Base-by-base conservation (phyloP, 1,140 invertebrate species). In the Melipona quadrifasciata region DNA sequence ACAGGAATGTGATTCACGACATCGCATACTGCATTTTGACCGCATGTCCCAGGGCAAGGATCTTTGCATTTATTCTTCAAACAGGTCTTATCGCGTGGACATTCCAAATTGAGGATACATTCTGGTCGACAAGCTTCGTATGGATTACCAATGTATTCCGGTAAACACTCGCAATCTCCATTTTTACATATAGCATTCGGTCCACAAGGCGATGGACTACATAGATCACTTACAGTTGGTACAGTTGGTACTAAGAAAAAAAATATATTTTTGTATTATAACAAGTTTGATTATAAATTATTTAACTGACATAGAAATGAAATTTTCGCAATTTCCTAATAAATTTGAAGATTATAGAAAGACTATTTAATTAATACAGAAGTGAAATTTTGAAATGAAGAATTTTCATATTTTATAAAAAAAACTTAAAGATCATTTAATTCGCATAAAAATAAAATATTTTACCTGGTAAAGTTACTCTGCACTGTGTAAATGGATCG, bases 1-100 rank as follows among this genome's bases (percentile, higher is more conserved):
- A 96, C 96, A 1, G 97, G 97, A 88, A 97, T 97, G 92, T 98
- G 98, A 91, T 98, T 97, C 27, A 98, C 96, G 2, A 98, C 97
- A 89, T 97, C 96, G 93, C 98, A 99, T 86, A 97, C 94, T 16
- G 98, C 97, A 94, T 98, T 97, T 80, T 97, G 96, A n/a, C 97
- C 97, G 92, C 97, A 98, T 57, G 97, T 97, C 80, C 97, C 97
- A 17, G 96, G 96, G 89, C 97, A 98, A 34, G 97, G 97, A 94
- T 98, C 97, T 34, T 95, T 94, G 90, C 98, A 98, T 92, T 97
- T 98, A 86, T 97, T 97, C 89, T 96, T 96, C 79, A 97, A 95
- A 91, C 98, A 98, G 61, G 97, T 97, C 92, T 97, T 97, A 91
- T 98, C 96, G 87, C 97, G 95, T 24, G 96, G 95, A 94, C 98